Conservation (phyloP, 2,113 vertebrate genomes). For the Fulmarus glacialis region DNA sequence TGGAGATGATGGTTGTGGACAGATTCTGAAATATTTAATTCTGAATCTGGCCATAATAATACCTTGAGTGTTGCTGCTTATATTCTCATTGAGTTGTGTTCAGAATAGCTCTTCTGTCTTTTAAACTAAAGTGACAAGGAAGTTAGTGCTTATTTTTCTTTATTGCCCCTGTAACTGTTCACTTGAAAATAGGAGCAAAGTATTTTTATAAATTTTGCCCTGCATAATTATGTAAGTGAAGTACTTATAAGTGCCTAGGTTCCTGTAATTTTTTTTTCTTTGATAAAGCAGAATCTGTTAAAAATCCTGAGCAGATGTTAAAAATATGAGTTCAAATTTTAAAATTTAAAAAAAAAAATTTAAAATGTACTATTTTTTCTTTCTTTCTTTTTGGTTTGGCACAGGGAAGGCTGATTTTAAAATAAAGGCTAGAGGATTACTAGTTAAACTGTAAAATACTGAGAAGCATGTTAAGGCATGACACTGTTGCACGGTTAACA, state of each 20-base stretch:
- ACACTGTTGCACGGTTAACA: neutral
- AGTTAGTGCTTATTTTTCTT: neutral
- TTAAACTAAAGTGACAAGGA: neutral
- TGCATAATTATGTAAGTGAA: neutral
- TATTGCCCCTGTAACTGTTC: neutral
- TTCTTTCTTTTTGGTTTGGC: neutral
- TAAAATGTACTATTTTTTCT: neutral
- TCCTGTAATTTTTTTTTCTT: neutral
- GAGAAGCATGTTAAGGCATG: slow-evolving; percentile 53
- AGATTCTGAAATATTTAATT: neutral
- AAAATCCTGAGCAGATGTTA: neutral
- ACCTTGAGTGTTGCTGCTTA: neutral
- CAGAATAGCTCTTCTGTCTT: neutral
- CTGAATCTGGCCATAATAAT: neutral
- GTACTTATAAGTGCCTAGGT: neutral
- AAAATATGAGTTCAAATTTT: neutral
- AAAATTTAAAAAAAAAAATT: neutral
- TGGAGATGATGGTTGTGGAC: neutral
- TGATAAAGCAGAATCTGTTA: neutral
- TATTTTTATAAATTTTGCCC: neutral
- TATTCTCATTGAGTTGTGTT: neutral
- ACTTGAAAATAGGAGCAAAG: neutral
- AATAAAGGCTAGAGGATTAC: neutral
- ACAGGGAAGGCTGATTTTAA: neutral
- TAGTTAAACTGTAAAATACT: slow-evolving; percentile 8